Base-by-base conservation (phyloP, 1,140 invertebrate genomes). In the Sitophilus oryzae region DNA sequence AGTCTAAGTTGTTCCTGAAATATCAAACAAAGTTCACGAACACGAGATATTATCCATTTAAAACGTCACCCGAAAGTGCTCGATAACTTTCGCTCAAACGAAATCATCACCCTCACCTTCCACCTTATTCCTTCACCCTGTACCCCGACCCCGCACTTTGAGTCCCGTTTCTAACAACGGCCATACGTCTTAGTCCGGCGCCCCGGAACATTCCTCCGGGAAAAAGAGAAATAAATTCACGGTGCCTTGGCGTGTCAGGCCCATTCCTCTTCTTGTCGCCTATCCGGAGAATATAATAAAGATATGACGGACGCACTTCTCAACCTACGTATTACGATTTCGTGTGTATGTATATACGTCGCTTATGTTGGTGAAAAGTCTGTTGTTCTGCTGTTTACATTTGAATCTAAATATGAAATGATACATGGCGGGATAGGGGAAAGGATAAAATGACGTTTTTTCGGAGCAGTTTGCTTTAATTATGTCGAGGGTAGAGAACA, bases 261-360 rank as follows among this genome's bases (percentile, higher is more conserved):
- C 44, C 52, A 54, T 54, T 54, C 52, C 45, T 54, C 52, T 54
- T 54, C 52, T 41, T 35, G 44, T 47, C 36, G 35, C 42, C 20
- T 47, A 54, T 54, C 44, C 45, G 43, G 45, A 54, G 52, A 54
- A 54, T 54, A 54, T 54, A 54, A 54, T 54, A 54, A 54, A 54
- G 52, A 46, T 47, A 47, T 54, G 44, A 54, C 52, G 35, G 44
- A 54, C 52, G 37, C 45, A 47, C 44, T 47, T 54, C 47, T 44
- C 37, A 47, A 40, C 36, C 44, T n/a, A 54, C 52, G 44, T 47
- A 30, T 5, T 6, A 30, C 25, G 25, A 30, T 30, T 11, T 6
- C 25, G 25, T 30, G 25, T 6, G 25, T 30, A 11, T 30, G 25
- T 30, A 11, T 30, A 11, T 6, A 11, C 5, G 25, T 30, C 5